These are phyloP conservation scores for Chunga burmeisteri DNA, from an alignment of 2,113 vertebrate species.

Conservation along the genomic window DNA sequence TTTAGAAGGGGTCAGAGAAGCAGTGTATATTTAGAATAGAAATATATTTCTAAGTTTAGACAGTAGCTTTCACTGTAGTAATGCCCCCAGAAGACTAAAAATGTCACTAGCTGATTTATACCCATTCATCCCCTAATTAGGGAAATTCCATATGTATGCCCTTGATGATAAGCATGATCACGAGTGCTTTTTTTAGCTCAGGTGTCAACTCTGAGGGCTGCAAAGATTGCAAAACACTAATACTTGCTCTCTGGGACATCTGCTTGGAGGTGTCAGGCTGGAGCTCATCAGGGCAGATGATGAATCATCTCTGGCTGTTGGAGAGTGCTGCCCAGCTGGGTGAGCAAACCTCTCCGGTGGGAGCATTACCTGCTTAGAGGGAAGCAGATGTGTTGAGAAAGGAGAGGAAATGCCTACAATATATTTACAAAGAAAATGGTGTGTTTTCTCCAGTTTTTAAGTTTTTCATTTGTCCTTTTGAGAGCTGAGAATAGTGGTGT, in stretches of 20 bases:
- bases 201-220: not conserved
- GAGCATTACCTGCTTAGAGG: accelerated
- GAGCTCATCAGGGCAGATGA: not conserved
- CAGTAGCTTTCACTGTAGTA: not conserved
- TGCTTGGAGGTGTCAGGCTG: not conserved
- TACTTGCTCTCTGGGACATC: not conserved
- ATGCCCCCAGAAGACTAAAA: not conserved
- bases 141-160: not conserved
- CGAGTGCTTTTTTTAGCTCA: not conserved
- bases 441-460: not conserved
- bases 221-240: not conserved
- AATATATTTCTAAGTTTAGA: not conserved
- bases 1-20: not conserved
- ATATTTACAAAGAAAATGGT: not conserved
- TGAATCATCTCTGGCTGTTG: not conserved
- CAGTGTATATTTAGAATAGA: not conserved
- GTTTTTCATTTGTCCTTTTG: not conserved
- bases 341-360: not conserved
- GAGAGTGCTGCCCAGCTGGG: not conserved
- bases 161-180: not conserved
- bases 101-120: not conserved
- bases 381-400: not conserved
- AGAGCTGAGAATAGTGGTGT: not conserved
- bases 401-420: accelerated
- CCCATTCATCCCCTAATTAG: not conserved